Base-by-base conservation (phyloP, 2,797 vertebrate species). In the Prionace glauca region DNA sequence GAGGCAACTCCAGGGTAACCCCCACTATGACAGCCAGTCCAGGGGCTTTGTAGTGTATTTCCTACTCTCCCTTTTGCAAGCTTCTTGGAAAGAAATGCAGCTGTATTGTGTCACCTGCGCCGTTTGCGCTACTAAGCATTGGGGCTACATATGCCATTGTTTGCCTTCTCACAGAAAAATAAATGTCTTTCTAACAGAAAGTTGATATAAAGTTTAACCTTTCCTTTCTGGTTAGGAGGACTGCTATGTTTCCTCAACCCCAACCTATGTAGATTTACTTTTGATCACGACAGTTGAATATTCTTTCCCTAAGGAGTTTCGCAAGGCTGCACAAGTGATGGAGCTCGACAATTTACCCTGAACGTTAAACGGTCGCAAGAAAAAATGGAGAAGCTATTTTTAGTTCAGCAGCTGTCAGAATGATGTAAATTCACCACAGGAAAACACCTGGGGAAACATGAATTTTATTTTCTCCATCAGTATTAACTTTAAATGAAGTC, bases 331-430 rank as follows among this genome's bases (percentile, higher is more conserved):
- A n/a, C 65, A 92, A 67, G 36, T 36, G 62, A 92, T 92, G 62
- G 67, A 67, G 62, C 62, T 20, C 2, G 1, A 11, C 62, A 92
- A 67, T 65, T 65, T 62, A 90, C 14, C 14, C 87, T 60, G 87
- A 65, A 36, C 56, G 36, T 69, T 69, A 69, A 67, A n/a, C 62
- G 91, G n/a, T 69, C n/a, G 41, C n/a, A 93, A 69, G 91, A 77
- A 69, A 94, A 94, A 72, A 69, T 45, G 41, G 69, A 94, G 71
- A 94, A 94, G 22, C 65, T 91, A 91, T 91, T 65, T 91, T 91
- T 91, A 91, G 88, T n/a, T 65, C 65, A 94, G 26, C 69, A 74
- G 69, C 69, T 94, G 93, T 50, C 67, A 56, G 69, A 22, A 50
- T 74, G 69, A 94, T 72, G 26, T 74, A 72, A 94, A 94, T 50